A percentile compares a stretch with the other conserved stretches of the same genome.
These are phyloP conservation scores for Sinocyclocheilus grahami DNA, from an alignment of 2,113 vertebrate genomes.

Conservation along the genomic window DNA sequence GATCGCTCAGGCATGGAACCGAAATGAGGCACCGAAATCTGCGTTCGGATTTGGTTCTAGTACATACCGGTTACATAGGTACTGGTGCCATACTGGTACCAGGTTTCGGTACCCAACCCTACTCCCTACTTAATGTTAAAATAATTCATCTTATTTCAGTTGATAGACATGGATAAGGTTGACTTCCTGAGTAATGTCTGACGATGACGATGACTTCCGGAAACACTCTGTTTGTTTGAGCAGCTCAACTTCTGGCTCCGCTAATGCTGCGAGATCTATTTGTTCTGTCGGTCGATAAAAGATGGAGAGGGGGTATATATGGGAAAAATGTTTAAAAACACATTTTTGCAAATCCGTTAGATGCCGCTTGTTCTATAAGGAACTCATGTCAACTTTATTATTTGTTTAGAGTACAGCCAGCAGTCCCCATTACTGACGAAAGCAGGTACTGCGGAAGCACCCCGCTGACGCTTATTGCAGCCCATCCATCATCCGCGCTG, in stretches of 20 bases:
- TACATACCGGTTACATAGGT: too few relatives aligned
- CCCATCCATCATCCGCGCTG: neutral
- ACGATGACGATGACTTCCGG: neutral
- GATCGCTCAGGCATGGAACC: too few relatives aligned
- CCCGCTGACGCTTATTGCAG: neutral
- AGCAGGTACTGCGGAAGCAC: neutral
- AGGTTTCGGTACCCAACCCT: too few relatives aligned
- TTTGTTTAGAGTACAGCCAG: neutral
- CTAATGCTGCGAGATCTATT: neutral
- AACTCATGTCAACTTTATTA: neutral
- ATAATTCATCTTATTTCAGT: neutral
- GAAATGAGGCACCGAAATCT: too few relatives aligned
- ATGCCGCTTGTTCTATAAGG: neutral
- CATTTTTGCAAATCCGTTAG: neutral
- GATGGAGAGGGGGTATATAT: neutral
- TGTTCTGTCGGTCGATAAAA: neutral
- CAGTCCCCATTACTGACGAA: neutral
- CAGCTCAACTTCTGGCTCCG: neutral
- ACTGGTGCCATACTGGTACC: too few relatives aligned
- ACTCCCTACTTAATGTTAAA: neutral
- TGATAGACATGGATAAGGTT: neutral
- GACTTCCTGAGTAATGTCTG: neutral
- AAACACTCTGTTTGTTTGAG: conserved; percentile 6
- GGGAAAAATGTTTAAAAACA: neutral
- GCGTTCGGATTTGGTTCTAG: too few relatives aligned